phyloP scores from a whole-genome alignment of 2,113 vertebrate genomes.

The Dasyornis broadbenti region DNA sequence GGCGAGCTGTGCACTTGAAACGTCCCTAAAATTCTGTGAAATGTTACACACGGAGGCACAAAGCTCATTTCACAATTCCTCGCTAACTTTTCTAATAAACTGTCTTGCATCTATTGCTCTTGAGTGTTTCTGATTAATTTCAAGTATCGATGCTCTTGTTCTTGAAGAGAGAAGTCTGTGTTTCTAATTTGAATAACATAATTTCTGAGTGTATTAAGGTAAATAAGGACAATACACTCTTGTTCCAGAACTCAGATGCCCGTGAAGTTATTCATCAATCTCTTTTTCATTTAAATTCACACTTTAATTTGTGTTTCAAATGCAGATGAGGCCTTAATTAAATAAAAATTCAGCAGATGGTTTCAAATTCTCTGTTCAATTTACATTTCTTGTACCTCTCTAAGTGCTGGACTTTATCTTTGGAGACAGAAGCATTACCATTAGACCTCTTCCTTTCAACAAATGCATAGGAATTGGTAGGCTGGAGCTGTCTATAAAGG shows the following conservation, averaged over 20 bases:
- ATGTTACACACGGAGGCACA: neutral
- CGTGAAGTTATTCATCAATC: slow-evolving; percentile 59
- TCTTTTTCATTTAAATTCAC: slow-evolving; percentile 63
- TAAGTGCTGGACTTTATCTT: slow-evolving; percentile 42
- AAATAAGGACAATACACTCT: slow-evolving; percentile 46
- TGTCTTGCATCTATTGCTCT: neutral
- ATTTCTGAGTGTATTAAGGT: slow-evolving; percentile 29
- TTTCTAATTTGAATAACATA: slow-evolving; percentile 40
- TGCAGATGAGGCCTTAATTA: slow-evolving; percentile 63
- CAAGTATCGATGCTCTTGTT: neutral
- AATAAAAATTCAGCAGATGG: slow-evolving; percentile 65
- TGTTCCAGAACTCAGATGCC: slow-evolving; percentile 23
- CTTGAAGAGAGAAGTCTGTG: slow-evolving; percentile 23
- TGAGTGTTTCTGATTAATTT: slow-evolving; percentile 45
- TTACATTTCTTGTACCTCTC: slow-evolving; percentile 56
- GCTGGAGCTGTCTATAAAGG: neutral
- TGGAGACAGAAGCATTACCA: neutral
- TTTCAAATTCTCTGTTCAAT: slow-evolving; percentile 40
- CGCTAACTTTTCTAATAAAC: neutral
- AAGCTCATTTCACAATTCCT: slow-evolving; percentile 15
- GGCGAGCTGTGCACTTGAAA: neutral
- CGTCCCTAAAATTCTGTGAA: slow-evolving; percentile 12
- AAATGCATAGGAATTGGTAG: neutral
- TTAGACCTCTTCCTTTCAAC: neutral
- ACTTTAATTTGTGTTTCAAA: slow-evolving; percentile 64